Base-by-base conservation (phyloP, 2,888 invertebrate genomes). In the Labia minor region DNA sequence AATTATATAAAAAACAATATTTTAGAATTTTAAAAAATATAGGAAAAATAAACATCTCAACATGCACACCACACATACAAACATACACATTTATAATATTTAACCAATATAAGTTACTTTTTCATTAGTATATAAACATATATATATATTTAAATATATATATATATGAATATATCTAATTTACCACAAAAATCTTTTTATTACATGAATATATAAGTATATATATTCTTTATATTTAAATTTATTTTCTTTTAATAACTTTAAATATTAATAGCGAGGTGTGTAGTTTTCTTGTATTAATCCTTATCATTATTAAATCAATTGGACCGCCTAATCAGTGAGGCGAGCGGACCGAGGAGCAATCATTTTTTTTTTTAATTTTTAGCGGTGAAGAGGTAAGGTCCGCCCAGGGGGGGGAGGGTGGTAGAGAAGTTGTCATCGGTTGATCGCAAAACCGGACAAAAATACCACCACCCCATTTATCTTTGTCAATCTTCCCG, bases 1-100 rank as follows among this genome's bases (percentile, higher is more conserved):
- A n/a, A n/a, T n/a, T n/a, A n/a, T n/a, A n/a, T n/a, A n/a, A n/a
- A 16, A 65, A 37, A 21, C 37, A 19, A 65, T 11, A n/a, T 65
- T 33, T 37, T n/a, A n/a, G n/a, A n/a, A n/a, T 65, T 37, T 37
- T 20, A 33, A 66, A 19, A 11, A 33, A 66, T 21, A 66, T 26
- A 61, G 61, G 26, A 33, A 62, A 62, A 62, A 26, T 37, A 18
- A 37, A 61, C 19, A 66, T 26, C 62, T 66, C 61, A 66, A 66
- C 37, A 61, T 61, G 21, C 63, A 67, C 61, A 67, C 67, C n/a
- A 49, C 67, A 67, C 61, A 67, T 64, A 64, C 67, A 20, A 64
- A 64, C 63, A 21, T 63, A 61, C 20, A 63, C 37, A 64, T 64
- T 21, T 37, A 63, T 18, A 18, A 20, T 62, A 21, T 62, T 20